phyloP scores from a whole-genome alignment of 2,797 vertebrate genomes.

The Eremophila alpestris region DNA sequence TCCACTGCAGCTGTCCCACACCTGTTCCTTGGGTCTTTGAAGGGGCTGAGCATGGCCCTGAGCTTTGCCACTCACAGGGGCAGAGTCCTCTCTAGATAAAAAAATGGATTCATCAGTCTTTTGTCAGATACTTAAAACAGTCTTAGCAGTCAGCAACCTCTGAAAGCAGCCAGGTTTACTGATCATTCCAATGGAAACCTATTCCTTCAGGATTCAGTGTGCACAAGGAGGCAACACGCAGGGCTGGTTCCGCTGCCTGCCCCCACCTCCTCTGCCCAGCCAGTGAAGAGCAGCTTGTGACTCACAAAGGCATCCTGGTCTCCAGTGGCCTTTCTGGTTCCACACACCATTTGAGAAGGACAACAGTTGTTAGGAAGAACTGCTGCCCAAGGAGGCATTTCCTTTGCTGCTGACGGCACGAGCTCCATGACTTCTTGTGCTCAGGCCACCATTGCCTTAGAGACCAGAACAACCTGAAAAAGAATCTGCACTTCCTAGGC shows the following conservation, averaged over 20 bases:
- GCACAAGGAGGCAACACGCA: rapidly evolving
- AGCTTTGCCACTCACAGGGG: not conserved
- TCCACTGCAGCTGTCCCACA: not conserved
- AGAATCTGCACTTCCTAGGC: not conserved
- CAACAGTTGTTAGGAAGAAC: not conserved
- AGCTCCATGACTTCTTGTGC: not conserved
- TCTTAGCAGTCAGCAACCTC: not conserved
- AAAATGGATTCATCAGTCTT: not conserved
- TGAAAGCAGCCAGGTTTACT: not conserved
- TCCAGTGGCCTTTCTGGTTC: not conserved
- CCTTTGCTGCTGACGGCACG: not conserved
- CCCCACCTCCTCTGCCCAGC: not conserved
- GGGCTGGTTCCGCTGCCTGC: not conserved
- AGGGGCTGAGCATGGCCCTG: not conserved
- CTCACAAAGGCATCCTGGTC: not conserved
- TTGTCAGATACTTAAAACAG: not conserved
- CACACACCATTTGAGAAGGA: not conserved
- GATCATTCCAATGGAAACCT: not conserved
- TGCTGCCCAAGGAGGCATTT: not conserved
- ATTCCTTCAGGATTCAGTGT: not conserved
- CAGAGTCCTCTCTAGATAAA: not conserved
- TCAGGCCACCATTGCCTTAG: not conserved
- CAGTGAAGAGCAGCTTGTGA: not conserved
- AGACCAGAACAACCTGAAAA: not conserved
- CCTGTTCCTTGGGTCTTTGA: not conserved